Percentiles rank a stretch among this genome's conserved stretches.
These are phyloP conservation scores for Hafferia zeledoni DNA, from an alignment of 2,797 vertebrate species.

Conservation along the genomic window DNA sequence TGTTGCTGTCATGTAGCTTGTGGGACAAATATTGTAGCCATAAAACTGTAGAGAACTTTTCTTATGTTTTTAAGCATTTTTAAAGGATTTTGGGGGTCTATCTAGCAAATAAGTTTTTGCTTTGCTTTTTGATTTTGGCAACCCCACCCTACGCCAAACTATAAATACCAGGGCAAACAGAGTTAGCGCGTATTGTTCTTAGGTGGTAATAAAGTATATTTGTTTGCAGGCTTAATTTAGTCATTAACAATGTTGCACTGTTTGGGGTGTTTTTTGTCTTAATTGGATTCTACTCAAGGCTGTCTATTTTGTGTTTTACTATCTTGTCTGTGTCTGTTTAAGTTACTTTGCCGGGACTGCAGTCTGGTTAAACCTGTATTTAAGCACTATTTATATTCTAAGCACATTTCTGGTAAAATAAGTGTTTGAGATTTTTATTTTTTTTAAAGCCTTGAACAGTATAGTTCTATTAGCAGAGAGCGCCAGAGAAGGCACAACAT, in stretches of 20 bases:
- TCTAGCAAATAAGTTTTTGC: slow-evolving; percentile 71
- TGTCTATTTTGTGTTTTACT: slow-evolving; percentile 72
- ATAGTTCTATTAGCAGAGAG: slow-evolving; percentile 64
- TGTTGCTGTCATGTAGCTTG: slow-evolving; percentile 70
- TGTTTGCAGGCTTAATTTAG: slow-evolving; percentile 74
- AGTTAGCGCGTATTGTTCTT: slow-evolving; percentile 49
- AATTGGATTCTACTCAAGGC: slow-evolving; percentile 69
- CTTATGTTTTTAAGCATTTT: slow-evolving; percentile 62
- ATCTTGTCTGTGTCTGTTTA: slow-evolving; percentile 65
- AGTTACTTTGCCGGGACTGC: slow-evolving; percentile 76
- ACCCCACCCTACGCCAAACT: slow-evolving; percentile 59
- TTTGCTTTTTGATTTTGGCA: slow-evolving; percentile 63
- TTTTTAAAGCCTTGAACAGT: slow-evolving; percentile 51
- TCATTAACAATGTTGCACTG: slow-evolving; percentile 38
- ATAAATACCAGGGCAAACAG: slow-evolving; percentile 61
- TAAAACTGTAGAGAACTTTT: slow-evolving; percentile 71
- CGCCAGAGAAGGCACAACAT: slow-evolving; percentile 37
- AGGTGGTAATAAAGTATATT: slow-evolving; percentile 60
- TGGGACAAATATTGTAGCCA: slow-evolving; percentile 59
- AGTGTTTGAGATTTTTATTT: slow-evolving; percentile 47
- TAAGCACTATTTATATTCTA: slow-evolving; percentile 62
- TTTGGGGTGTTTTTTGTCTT: slow-evolving; percentile 64
- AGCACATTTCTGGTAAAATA: slow-evolving; percentile 64
- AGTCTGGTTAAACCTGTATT: slow-evolving; percentile 71
- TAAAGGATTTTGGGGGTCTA: slow-evolving; percentile 60